These are phyloP conservation scores for Ferrisia virgata DNA, from an alignment of 2,888 invertebrate species.

Conservation along the genomic window DNA sequence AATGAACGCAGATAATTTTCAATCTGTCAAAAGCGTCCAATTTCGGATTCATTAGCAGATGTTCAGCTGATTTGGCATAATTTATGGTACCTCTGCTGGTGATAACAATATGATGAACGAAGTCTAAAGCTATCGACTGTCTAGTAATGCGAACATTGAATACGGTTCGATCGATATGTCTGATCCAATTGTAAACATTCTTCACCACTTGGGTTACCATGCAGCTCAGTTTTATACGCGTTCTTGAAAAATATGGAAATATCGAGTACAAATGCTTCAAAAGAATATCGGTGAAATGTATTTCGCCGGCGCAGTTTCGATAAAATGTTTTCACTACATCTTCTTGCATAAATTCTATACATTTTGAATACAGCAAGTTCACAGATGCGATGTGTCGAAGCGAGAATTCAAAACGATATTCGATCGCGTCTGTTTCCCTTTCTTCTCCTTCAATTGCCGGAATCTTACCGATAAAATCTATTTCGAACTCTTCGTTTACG, in stretches of 20 bases:
- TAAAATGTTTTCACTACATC: neutral
- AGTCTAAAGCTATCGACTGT: neutral
- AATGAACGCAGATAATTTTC: constrained; percentile 7
- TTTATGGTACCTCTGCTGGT: neutral
- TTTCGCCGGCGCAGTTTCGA: neutral
- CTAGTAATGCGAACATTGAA: neutral
- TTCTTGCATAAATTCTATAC: neutral
- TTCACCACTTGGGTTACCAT: neutral
- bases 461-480: neutral
- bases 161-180: neutral
- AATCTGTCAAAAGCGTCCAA: neutral
- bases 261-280: neutral
- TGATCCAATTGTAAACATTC: neutral
- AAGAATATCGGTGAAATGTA: neutral
- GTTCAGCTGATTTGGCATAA: neutral
- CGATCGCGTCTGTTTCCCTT: neutral
- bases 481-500: neutral
- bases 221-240: neutral
- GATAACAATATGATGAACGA: constrained; percentile 1
- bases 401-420: neutral
- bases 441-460: neutral
- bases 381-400: neutral
- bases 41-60: neutral
- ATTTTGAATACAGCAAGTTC: neutral
- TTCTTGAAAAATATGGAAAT: neutral